Evolutionary conservation across 1,140 invertebrate species (phyloP).

Genomic region (Sinonovacula constricta): DNA sequence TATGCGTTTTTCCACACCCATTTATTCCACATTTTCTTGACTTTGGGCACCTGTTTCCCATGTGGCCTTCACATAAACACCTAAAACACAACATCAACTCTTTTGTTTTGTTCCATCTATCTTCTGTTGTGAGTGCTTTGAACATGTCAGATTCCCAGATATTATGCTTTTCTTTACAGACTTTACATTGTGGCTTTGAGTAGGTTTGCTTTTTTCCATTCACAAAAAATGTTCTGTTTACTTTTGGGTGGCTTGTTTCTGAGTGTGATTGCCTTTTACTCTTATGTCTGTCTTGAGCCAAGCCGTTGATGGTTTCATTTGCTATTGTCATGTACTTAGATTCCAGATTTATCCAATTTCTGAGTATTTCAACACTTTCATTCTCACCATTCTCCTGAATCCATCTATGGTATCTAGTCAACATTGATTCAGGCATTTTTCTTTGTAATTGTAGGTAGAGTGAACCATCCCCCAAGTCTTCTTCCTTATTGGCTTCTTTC

Average conservation of each 20-base stretch:
- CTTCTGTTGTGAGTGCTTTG: not conserved
- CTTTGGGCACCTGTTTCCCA: not conserved
- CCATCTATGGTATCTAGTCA: no score
- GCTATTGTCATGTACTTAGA: not conserved
- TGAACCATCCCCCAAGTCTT: no score
- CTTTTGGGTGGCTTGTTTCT: not conserved
- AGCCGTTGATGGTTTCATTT: not conserved
- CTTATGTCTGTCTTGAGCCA: not conserved
- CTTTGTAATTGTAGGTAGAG: no score
- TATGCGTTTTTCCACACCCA: constrained; percentile 15
- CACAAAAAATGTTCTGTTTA: no score
- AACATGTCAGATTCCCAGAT: not conserved
- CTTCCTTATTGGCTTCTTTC: no score
- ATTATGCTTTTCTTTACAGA: constrained; percentile 10
- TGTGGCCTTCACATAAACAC: not conserved
- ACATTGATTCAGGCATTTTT: no score
- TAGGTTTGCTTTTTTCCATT: no score
- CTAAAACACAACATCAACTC: constrained; percentile 18
- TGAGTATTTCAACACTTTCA: not conserved
- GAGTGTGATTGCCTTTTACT: not conserved
- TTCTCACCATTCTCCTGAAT: not conserved
- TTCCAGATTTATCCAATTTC: not conserved
- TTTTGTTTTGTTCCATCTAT: constrained; percentile 12
- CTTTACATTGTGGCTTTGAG: not conserved
- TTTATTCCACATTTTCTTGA: constrained; percentile 4